Base-by-base conservation (phyloP, 2,888 invertebrate species). In the Hofmannophila pseudospretella region DNA sequence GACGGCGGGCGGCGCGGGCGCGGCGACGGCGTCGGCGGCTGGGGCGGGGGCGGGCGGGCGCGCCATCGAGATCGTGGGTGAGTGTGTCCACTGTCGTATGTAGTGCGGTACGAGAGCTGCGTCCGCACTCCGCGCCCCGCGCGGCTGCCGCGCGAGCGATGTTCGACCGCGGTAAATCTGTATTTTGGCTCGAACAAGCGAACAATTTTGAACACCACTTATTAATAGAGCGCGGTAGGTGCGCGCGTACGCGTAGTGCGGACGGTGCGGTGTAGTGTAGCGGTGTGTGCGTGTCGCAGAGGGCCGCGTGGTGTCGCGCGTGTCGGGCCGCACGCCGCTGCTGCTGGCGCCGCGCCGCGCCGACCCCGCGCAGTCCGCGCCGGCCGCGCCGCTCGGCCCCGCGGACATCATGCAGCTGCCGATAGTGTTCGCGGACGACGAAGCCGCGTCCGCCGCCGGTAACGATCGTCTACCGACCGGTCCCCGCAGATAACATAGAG, bases 381-480 rank as follows among this genome's bases (percentile, higher is more conserved):
- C n/a, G 34, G 29, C 19, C 22, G 12, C 7, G 32, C 35, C 46
- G 38, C 51, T 53, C 26, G 51, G 44, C 38, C 58, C 70, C 40
- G 75, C 73, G 13, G 89, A 89, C 70, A 90, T 90, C 58, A 62
- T 90, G 70, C 89, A 88, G 49, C 80, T 90, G 62, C 90, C 90
- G 35, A 89, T 90, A 51, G 89, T 90, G 67, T 89, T 90, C 64
- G 90, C 90, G 28, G 89, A 89, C 62, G 89, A 88, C 59, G 87
- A 80, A 29, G 13, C 37, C 7, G 8, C 3, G n/a, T 11, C 19
- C 23, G 23, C 23, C 4, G n/a, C n/a, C 23, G 23, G 16, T 16
- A 5, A 16, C 3, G 3, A 16, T 5, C 3, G n/a, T n/a, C n/a
- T n/a, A n/a, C n/a, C n/a, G n/a, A n/a, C n/a, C n/a, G n/a, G n/a